These are phyloP conservation scores for Limnephilus lunatus DNA, from an alignment of 2,888 invertebrate genomes.

Conservation along the genomic window DNA sequence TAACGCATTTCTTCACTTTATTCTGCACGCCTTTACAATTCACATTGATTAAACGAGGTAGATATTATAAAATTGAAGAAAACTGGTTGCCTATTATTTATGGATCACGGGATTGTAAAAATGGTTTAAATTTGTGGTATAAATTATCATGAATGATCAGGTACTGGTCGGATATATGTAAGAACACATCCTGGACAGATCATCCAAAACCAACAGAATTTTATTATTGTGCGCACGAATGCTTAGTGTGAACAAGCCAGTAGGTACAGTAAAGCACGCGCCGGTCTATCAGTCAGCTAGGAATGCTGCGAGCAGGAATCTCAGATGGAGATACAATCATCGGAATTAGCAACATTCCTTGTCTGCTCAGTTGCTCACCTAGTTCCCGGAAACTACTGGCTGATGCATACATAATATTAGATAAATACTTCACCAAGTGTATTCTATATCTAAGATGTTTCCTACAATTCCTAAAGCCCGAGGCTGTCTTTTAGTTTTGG, in stretches of 20 bases:
- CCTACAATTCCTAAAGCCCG: neutral
- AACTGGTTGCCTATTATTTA: no score
- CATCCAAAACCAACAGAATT: neutral
- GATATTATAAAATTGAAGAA: no score
- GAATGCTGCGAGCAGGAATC: slow-evolving; percentile 9
- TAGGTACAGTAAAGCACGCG: neutral
- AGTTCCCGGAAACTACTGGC: neutral
- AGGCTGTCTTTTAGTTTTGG: neutral
- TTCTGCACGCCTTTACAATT: no score
- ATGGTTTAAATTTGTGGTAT: no score
- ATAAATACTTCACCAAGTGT: no score
- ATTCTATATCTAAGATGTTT: no score
- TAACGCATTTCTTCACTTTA: no score
- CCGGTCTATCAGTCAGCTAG: neutral
- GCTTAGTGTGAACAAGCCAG: neutral
- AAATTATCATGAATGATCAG: no score
- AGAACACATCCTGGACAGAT: neutral
- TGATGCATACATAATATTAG: neutral
- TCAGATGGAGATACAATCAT: neutral
- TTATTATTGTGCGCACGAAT: neutral
- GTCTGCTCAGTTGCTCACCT: neutral
- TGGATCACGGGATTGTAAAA: no score
- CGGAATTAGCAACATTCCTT: slow-evolving; percentile 10
- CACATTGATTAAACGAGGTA: no score
- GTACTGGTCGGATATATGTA: no score